Evolutionary conservation across 2,888 invertebrate genomes (phyloP).

Genomic region (Noctua pronuba): DNA sequence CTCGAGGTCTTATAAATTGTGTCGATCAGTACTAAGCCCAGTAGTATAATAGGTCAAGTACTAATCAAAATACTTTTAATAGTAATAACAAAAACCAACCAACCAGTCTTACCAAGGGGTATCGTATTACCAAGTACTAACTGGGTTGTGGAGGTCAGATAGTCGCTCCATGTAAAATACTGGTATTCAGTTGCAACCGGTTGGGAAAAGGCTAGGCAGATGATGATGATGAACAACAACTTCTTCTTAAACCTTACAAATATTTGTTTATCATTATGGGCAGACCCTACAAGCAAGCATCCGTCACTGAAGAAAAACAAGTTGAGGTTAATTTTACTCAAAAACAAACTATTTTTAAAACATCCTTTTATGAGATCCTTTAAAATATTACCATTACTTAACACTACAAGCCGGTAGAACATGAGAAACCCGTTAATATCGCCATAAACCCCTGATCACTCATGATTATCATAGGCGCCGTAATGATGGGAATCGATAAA

Average conservation of each 20-base stretch:
- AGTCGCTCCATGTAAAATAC: too few species aligned
- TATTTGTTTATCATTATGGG: neutral
- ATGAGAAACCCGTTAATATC: conserved; percentile 63
- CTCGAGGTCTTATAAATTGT: too few species aligned
- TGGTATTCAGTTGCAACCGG: too few species aligned
- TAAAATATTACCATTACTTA: conserved; percentile 58
- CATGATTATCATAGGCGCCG: conserved; percentile 63
- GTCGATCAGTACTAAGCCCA: neutral
- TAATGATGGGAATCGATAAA: conserved; percentile 67
- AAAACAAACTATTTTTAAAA: conserved; percentile 13
- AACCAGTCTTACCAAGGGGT: too few species aligned
- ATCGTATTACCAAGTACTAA: too few species aligned
- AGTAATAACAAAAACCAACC: neutral
- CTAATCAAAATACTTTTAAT: too few species aligned
- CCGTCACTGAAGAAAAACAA: neutral
- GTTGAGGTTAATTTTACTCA: neutral
- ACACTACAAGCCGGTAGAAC: conserved; percentile 60
- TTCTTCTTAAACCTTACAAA: neutral
- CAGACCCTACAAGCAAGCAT: neutral
- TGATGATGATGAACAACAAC: too few species aligned
- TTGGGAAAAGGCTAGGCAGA: too few species aligned
- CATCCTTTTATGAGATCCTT: conserved; percentile 36
- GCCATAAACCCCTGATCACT: conserved; percentile 59
- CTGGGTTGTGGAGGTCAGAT: too few species aligned
- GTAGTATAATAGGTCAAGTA: too few species aligned